phyloP scores from a whole-genome alignment of 2,888 invertebrate species.

The Noctua fimbriata region DNA sequence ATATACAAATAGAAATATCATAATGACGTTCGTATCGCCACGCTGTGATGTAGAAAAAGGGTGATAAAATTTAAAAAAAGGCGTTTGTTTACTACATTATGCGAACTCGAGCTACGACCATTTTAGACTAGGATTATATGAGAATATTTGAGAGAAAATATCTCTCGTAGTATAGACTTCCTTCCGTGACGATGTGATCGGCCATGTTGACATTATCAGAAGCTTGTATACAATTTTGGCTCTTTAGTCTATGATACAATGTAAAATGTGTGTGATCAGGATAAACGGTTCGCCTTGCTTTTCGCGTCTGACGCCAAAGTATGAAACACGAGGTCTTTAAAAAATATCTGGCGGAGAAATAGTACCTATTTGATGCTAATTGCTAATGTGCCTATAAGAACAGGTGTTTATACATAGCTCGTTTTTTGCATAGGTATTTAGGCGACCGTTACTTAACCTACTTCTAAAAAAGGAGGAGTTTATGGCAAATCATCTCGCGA shows the following conservation, averaged over 20 bases:
- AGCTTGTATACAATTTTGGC: conserved; percentile 60
- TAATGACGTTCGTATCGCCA: conserved; percentile 47
- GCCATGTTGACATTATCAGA: conserved; percentile 51
- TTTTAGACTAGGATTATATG: conserved; percentile 54
- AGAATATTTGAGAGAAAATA: conserved; percentile 45
- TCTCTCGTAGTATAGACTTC: conserved; percentile 49
- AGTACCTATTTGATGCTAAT: background rate
- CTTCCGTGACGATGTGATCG: conserved; percentile 51
- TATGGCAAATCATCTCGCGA: too few relatives aligned
- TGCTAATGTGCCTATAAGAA: background rate
- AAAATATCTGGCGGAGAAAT: background rate
- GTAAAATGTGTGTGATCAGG: conserved; percentile 56
- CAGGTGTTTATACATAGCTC: background rate
- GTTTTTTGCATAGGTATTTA: background rate
- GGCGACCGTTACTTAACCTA: background rate
- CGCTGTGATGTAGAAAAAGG: conserved; percentile 58
- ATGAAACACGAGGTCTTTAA: conserved; percentile 46
- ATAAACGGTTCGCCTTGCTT: conserved; percentile 54
- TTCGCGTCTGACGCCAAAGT: conserved; percentile 22
- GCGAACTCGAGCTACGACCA: conserved; percentile 40
- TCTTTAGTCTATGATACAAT: conserved; percentile 37
- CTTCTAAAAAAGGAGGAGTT: background rate
- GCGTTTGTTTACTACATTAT: conserved; percentile 41
- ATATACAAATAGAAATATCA: conserved; percentile 28
- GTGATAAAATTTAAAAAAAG: conserved; percentile 59